Evolutionary conservation across 2,113 vertebrate genomes (phyloP), one percentile per base, ranked within the genome.

Genomic region (Bufo gargarizans): DNA sequence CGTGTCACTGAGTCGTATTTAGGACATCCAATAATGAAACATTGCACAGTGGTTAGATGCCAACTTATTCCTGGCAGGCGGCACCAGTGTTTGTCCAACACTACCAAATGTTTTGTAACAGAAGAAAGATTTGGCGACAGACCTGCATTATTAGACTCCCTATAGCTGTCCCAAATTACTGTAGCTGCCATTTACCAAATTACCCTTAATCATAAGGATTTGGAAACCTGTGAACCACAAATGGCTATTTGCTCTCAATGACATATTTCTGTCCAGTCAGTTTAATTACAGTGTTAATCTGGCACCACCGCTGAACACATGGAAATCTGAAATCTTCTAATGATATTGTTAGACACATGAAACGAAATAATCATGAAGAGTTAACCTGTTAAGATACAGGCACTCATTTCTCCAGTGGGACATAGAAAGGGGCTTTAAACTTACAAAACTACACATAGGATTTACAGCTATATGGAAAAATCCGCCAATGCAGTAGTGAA

Each of bases 91-190:
- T 87, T 72, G 86, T 82, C 86, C 78, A 87, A 82, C 53, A 71
- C 20, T 59, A 87, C 85, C 86, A 87, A 74, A 87, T 87, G 86
- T 87, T 81, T 72, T 74, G 86, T 71, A 87, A 82, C 86, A 72
- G 65, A 58, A 72, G 65, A 58, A 81, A 59, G 65, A 87, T 74
- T 87, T 81, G 78, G 86, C 78, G 53, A 17, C 22, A 22, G 65
- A 43, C 58, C 65, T 72, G 19, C 50, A 71, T 80, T 67, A 50
- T 74, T 6, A 22, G 53, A 79, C 77, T 87, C 63, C 59, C 76
- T 17, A 33, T 14, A 63, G 58, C 45, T 22, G 77, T 59, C 58
- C 85, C 61, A 79, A 56, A 79, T 55, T 69, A 55, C n/a, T 55
- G 77, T 8, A 81, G 19, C 67, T 71, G 53, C 78, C 58, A 69